These are phyloP conservation scores for Triplophysa yarkandensis DNA, from an alignment of 2,797 vertebrate genomes.

Conservation along the genomic window DNA sequence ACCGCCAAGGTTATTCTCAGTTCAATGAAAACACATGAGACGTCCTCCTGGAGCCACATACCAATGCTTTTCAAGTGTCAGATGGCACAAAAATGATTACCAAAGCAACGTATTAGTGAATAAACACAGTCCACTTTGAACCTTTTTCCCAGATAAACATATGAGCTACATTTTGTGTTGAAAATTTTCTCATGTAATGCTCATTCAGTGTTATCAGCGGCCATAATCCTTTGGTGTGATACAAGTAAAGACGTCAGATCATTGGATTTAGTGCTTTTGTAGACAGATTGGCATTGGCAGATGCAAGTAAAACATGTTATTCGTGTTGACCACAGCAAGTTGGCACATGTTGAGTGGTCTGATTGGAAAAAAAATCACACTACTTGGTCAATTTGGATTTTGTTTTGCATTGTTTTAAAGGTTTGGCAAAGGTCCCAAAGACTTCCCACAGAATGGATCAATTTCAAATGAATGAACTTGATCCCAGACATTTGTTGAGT, in stretches of 20 bases:
- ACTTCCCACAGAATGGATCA: not conserved
- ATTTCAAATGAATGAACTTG: not conserved
- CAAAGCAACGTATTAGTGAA: not conserved
- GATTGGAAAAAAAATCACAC: slow-evolving; percentile 5
- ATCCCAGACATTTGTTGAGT: not conserved
- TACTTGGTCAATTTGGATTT: not conserved
- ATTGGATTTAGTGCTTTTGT: not conserved
- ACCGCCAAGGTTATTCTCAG: not conserved
- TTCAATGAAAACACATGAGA: slow-evolving; percentile 6
- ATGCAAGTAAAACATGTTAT: not conserved
- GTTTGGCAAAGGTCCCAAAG: not conserved
- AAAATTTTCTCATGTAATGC: not conserved
- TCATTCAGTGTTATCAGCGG: not conserved
- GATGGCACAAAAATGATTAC: not conserved
- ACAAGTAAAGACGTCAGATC: not conserved
- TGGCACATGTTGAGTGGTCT: not conserved
- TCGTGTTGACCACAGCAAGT: not conserved
- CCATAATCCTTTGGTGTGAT: not conserved
- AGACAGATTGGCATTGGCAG: not conserved
- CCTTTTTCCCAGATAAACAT: not conserved
- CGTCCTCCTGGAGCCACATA: not conserved
- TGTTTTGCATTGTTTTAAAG: slow-evolving; percentile 5
- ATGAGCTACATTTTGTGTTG: not conserved
- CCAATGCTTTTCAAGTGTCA: not conserved
- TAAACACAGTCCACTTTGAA: not conserved